Evolutionary conservation across 2,888 invertebrate species (phyloP).

Genomic region (Tenthredo distinguenda): DNA sequence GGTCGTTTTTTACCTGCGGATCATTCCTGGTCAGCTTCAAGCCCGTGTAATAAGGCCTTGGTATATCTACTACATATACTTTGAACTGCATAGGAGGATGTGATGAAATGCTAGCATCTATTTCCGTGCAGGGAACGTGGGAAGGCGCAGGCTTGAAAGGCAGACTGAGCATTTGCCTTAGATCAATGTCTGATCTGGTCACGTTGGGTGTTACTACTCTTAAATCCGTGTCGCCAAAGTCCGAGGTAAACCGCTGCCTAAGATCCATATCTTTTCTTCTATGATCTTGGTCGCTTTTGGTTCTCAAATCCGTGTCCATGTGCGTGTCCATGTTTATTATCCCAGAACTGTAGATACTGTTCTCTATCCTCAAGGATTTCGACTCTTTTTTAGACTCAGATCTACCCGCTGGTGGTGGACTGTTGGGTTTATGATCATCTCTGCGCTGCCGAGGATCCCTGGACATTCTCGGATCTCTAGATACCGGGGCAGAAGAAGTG

Average conservation of each 20-base stretch:
- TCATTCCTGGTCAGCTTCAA: slow-evolving; percentile 86
- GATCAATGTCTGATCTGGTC: slow-evolving; percentile 84
- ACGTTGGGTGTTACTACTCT: slow-evolving; percentile 77
- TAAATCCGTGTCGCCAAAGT: slow-evolving; percentile 85
- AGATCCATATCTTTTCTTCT: slow-evolving; percentile 79
- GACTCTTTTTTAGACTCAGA: slow-evolving; percentile 66
- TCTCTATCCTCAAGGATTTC: slow-evolving; percentile 69
- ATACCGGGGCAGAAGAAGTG: slow-evolving; percentile 58
- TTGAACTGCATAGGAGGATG: slow-evolving; percentile 88
- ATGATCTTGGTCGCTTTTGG: slow-evolving; percentile 73
- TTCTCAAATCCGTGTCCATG: slow-evolving; percentile 75
- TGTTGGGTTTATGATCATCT: slow-evolving; percentile 55
- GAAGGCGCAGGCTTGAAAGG: slow-evolving; percentile 91
- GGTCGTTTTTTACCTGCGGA: slow-evolving; percentile 87
- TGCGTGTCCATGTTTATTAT: slow-evolving; percentile 71
- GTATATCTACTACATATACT: slow-evolving; percentile 83
- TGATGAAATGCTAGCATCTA: slow-evolving; percentile 89
- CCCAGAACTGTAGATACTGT: slow-evolving; percentile 76
- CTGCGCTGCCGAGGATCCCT: slow-evolving; percentile 71
- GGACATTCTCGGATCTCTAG: slow-evolving; percentile 76
- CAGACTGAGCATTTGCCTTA: slow-evolving; percentile 83
- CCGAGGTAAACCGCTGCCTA: slow-evolving; percentile 77
- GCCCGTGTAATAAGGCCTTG: slow-evolving; percentile 88
- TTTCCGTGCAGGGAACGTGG: slow-evolving; percentile 92
- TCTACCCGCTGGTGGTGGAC: slow-evolving; percentile 61